Evolutionary conservation across 2,797 vertebrate genomes (phyloP).

Genomic region (Phoebastria nigripes): DNA sequence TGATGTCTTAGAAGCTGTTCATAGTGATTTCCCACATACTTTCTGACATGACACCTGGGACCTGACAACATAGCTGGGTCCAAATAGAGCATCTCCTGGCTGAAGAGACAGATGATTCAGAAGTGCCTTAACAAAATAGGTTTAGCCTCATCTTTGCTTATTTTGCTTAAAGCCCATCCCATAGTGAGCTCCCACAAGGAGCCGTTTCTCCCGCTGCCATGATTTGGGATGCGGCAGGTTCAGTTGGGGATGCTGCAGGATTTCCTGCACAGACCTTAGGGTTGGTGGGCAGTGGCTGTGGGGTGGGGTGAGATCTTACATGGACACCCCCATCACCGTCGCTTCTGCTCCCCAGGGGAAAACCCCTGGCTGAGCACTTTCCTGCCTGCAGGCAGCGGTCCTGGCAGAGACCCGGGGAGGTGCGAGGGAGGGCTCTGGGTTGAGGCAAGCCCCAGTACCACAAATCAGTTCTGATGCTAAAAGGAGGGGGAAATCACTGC

Average conservation of each 20-base stretch:
- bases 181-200: background rate
- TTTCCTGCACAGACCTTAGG: background rate
- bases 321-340: background rate
- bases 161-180: background rate
- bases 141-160: background rate
- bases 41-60: background rate
- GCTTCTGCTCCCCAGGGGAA: background rate
- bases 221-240: background rate
- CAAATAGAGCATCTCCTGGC: background rate
- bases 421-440: fast-evolving
- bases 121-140: background rate
- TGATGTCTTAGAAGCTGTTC: background rate
- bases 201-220: background rate
- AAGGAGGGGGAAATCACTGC: background rate
- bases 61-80: background rate
- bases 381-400: background rate
- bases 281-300: background rate
- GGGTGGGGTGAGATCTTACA: background rate
- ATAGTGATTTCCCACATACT: background rate
- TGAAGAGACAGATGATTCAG: background rate
- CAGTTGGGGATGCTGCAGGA: background rate
- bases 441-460: background rate
- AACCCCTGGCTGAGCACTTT: background rate
- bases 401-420: background rate
- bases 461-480: background rate